Evolutionary conservation across 2,113 vertebrate species (phyloP).

Genomic region (Dicaeum eximium): DNA sequence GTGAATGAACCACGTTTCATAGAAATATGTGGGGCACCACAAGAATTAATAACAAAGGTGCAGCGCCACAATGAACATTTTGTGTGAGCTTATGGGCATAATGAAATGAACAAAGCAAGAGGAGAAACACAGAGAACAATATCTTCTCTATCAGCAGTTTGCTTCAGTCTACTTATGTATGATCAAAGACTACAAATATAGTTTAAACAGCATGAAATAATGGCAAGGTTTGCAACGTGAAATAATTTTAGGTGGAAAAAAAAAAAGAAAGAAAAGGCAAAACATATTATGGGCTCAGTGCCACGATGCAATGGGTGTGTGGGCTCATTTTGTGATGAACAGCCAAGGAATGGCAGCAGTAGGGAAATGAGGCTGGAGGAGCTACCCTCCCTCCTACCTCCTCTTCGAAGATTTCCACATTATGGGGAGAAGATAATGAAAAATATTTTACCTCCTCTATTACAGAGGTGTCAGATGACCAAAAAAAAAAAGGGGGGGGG

Average conservation of each 20-base stretch:
- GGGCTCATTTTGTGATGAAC: conserved; percentile 72
- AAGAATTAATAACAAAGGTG: conserved; percentile 67
- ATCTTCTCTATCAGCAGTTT: conserved; percentile 73
- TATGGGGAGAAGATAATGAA: conserved; percentile 75
- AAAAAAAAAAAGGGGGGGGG: not conserved
- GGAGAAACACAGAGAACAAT: conserved; percentile 65
- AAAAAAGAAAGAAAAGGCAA: conserved; percentile 36
- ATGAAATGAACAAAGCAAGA: conserved; percentile 48
- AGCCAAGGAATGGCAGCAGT: conserved; percentile 59
- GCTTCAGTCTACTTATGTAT: conserved; percentile 70
- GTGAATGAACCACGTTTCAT: conserved; percentile 32
- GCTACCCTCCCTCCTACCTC: conserved; percentile 60
- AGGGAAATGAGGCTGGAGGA: conserved; percentile 70
- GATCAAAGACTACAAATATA: conserved; percentile 77
- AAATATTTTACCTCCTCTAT: conserved; percentile 71
- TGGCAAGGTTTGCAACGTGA: conserved; percentile 66
- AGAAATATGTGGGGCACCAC: conserved; percentile 39
- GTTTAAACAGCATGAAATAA: conserved; percentile 80
- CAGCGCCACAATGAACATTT: conserved; percentile 47
- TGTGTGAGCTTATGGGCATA: conserved; percentile 32
- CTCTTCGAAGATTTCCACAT: conserved; percentile 72
- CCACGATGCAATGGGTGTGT: not conserved
- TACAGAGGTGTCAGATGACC: conserved; percentile 38
- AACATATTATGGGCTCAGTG: conserved; percentile 31
- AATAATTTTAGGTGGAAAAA: conserved; percentile 55